A percentile compares a stretch with the other conserved stretches of the same genome.
Conservation (phyloP, 2,888 invertebrate species). For the Andricus quercusramuli region DNA sequence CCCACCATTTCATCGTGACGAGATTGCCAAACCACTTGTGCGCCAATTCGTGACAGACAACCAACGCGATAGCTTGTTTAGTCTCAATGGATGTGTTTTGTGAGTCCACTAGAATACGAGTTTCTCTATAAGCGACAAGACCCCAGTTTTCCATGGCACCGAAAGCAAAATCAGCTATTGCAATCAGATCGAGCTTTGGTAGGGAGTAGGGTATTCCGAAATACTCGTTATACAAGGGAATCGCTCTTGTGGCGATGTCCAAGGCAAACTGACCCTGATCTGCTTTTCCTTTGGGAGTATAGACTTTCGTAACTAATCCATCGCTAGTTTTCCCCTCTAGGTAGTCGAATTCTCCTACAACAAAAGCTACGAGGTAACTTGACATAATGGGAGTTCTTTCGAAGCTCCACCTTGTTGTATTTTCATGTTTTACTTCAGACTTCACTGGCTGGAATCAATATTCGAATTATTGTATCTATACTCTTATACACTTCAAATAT, state of each 20-base stretch:
- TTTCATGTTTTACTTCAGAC: constrained; percentile 56
- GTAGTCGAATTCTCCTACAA: constrained; percentile 96
- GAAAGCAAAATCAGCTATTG: constrained; percentile 96
- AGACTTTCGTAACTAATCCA: constrained; percentile 90
- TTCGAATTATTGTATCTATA: not conserved
- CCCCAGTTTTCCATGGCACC: constrained; percentile 99
- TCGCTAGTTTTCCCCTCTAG: constrained; percentile 91
- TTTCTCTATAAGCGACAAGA: constrained; percentile 85
- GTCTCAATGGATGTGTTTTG: constrained; percentile 91
- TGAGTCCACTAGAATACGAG: constrained; percentile 93
- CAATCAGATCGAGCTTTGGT: constrained; percentile 97
- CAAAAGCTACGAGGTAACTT: constrained; percentile 81
- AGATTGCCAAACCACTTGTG: constrained; percentile 99
- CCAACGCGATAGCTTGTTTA: constrained; percentile 92
- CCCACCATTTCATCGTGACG: constrained; percentile 99
- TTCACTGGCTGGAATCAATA: constrained; percentile 72
- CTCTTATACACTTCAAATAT: not conserved
- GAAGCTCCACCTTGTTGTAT: constrained; percentile 83
- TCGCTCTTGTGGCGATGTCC: constrained; percentile 92
- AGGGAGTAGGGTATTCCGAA: constrained; percentile 96
- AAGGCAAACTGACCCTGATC: constrained; percentile 95
- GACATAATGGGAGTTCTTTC: constrained; percentile 42
- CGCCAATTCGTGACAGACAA: constrained; percentile 95
- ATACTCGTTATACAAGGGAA: constrained; percentile 96
- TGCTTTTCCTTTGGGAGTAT: constrained; percentile 93